phyloP scores from a whole-genome alignment of 92 coral and sea anemone species.

The Nematostella vectensis region DNA sequence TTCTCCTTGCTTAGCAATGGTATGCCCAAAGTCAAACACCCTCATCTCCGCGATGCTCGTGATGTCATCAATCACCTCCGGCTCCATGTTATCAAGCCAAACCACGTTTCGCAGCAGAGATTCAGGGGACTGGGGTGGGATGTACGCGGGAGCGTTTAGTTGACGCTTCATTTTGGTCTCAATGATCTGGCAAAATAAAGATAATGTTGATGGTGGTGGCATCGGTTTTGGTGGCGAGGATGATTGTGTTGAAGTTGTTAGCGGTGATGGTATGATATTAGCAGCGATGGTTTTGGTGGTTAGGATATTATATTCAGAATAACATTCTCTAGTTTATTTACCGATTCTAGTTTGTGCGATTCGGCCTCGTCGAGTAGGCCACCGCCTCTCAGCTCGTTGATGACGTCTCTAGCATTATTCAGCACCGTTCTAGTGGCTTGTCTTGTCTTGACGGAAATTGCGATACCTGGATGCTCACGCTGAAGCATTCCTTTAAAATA shows the following conservation, averaged over 20 bases:
- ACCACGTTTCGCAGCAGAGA: conserved; percentile 73
- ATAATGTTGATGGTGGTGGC: no score
- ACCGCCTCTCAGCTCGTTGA: conserved; percentile 85
- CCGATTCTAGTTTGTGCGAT: conserved; percentile 82
- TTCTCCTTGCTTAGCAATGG: conserved; percentile 86
- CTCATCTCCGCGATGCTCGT: conserved; percentile 64
- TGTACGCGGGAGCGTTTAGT: conserved; percentile 85
- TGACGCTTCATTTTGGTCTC: conserved; percentile 96
- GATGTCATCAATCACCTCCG: conserved; percentile 65
- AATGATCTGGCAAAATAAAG: conserved; percentile 41
- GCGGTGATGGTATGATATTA: no score
- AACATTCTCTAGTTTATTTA: no score
- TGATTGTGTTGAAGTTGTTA: no score
- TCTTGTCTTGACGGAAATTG: conserved; percentile 94
- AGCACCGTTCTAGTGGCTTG: conserved; percentile 93
- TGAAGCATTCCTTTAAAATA: conserved; percentile 71
- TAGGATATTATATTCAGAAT: no score
- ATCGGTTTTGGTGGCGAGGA: no score
- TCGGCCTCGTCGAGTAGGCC: conserved; percentile 94
- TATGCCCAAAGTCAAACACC: conserved; percentile 81
- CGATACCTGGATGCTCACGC: conserved; percentile 94
- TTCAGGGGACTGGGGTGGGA: conserved; percentile 77
- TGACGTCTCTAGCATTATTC: conserved; percentile 86
- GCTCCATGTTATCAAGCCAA: conserved; percentile 87
- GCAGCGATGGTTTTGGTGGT: no score